Base-by-base conservation (phyloP, 1,140 invertebrate genomes). In the Zaprionus capensis region DNA sequence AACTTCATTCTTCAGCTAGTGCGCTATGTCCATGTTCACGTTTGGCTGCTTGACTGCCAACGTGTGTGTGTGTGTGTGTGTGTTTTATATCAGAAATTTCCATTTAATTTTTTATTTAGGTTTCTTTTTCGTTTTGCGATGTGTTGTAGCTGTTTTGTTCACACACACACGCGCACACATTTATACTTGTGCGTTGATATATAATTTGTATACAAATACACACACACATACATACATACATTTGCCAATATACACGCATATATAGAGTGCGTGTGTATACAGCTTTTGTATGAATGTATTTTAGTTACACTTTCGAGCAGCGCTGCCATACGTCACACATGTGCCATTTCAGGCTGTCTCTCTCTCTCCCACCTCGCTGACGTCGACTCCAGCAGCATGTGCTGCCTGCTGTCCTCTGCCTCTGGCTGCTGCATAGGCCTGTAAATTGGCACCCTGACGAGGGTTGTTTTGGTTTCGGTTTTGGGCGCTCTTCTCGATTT, bases 91-190 rank as follows among this genome's bases (percentile, higher is more conserved):
- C 85, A 88, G 84, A 88, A 88, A 88, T 88, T 88, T 88, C 83
- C 84, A 88, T 88, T 90, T 88, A 88, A 88, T 84, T 88, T 88
- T 87, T 88, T 88, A 87, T 88, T 88, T 88, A 76, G 81, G 78
- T 88, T 88, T 88, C 77, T 71, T 84, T 78, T 82, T 75, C 51
- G 64, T 87, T 87, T 81, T 75, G 84, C 81, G 76, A 76, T 41
- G 78, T 81, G 67, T 77, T 68, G 73, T 77, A 62, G 78, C 49
- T 66, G 70, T 46, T 69, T 53, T 71, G 56, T 74, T 28, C 20
- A 22, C 36, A 26, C 14, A 62, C 24, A 61, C 34, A 61, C 6
- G 31, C 22, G 28, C 1, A 31, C 17, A 64, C 46, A 36, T 24
- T 22, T 28, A 55, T 26, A 61, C 14, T 11, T 20, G 20, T 14